Conservation (phyloP, 2,888 invertebrate genomes). For the Drosophila vallismaia region DNA sequence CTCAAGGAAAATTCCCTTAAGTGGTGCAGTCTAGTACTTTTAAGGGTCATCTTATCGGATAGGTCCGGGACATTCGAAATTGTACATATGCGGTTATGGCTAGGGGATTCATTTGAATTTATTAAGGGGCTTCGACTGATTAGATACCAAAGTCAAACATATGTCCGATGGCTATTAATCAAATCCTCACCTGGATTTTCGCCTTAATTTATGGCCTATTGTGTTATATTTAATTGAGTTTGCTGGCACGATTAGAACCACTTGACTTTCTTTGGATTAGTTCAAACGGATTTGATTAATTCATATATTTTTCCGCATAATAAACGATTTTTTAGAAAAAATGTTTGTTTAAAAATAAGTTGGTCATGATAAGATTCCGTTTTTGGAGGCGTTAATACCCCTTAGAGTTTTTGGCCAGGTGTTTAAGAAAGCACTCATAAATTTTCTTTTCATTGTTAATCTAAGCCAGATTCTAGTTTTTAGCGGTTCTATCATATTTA, state of each 20-base stretch:
- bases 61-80: background rate
- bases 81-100: background rate
- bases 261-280: background rate
- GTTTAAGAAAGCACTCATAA: background rate
- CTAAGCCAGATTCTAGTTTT: too few species aligned
- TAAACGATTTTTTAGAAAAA: background rate
- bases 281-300: background rate
- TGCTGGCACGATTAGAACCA: background rate
- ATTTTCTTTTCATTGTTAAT: too few species aligned
- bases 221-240: conserved; percentile 1
- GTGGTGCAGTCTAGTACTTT: background rate
- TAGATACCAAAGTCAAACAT: conserved; percentile 16
- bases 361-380: conserved; percentile 6
- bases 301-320: background rate
- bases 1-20: background rate
- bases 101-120: conserved; percentile 24
- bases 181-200: conserved; percentile 11
- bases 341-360: background rate
- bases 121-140: conserved; percentile 8
- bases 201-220: conserved; percentile 9
- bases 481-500: too few species aligned
- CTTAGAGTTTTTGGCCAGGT: conserved; percentile 2
- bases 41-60: conserved; percentile 6
- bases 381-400: background rate
- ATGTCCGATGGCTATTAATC: conserved; percentile 8